phyloP scores from a whole-genome alignment of 1,140 invertebrate genomes.

The Macrobrachium nipponense region DNA sequence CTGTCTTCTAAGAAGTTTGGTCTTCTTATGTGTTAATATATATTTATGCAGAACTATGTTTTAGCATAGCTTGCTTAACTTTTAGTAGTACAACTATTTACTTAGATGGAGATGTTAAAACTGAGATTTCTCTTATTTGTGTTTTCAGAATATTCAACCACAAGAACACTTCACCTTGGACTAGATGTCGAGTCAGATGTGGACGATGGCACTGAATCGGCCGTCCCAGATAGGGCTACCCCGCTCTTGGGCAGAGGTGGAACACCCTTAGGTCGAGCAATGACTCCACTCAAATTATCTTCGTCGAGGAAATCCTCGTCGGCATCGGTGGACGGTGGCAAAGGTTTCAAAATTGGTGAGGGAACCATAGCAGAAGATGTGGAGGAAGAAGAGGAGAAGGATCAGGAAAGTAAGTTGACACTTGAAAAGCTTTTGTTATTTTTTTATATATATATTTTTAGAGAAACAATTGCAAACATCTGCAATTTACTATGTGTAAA shows the following conservation, averaged over 20 bases:
- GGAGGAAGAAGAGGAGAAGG: constrained; percentile 42
- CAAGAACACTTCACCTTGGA: constrained; percentile 41
- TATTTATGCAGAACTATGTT: no score
- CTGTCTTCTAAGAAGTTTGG: no score
- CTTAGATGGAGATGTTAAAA: no score
- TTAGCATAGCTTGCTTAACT: no score
- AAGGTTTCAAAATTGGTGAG: constrained; percentile 47
- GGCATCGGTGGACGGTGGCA: background rate
- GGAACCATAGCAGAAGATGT: constrained; percentile 54
- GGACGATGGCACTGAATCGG: constrained; percentile 41
- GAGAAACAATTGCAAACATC: no score
- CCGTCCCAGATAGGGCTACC: constrained; percentile 42
- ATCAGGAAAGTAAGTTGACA: background rate
- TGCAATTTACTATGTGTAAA: background rate
- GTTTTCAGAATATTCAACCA: constrained; percentile 41
- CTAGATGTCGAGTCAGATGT: constrained; percentile 48
- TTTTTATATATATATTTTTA: no score
- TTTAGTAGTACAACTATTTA: no score
- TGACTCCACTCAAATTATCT: background rate
- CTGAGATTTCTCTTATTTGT: background rate
- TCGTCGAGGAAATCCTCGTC: background rate
- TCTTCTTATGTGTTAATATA: no score
- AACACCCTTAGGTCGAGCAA: constrained; percentile 6
- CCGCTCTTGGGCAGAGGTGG: constrained; percentile 36
- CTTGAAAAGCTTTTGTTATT: background rate